Conservation (phyloP, 2,797 vertebrate species). For the Tympanoctomys barrerae region DNA sequence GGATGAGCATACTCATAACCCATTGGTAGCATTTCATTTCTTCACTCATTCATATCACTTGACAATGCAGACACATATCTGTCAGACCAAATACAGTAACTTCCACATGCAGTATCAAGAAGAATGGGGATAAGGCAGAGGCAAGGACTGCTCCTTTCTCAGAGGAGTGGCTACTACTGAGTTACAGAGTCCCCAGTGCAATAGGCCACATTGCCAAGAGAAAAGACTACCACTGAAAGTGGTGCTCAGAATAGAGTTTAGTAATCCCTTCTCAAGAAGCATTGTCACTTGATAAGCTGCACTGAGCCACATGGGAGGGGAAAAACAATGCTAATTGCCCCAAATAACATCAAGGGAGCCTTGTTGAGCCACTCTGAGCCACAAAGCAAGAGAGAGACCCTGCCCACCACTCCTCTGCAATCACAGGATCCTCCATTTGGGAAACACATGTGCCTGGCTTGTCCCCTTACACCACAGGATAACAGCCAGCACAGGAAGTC, state of each 20-base stretch:
- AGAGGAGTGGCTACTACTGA: background rate
- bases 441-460: too few species aligned
- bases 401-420: too few species aligned
- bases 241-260: background rate
- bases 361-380: too few species aligned
- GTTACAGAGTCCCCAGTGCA: background rate
- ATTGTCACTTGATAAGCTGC: background rate
- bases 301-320: too few species aligned
- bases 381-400: too few species aligned
- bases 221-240: background rate
- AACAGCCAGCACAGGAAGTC: too few species aligned
- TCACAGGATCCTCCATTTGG: too few species aligned
- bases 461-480: too few species aligned
- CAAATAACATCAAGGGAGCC: too few species aligned
- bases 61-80: background rate
- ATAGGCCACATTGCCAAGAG: background rate
- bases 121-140: background rate
- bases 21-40: background rate
- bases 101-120: fast-evolving
- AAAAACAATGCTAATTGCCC: too few species aligned
- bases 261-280: background rate
- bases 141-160: background rate
- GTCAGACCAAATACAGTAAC: fast-evolving
- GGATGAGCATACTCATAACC: background rate
- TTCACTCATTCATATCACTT: background rate